Percentiles rank a stretch among this genome's conserved stretches.
phyloP scores from a whole-genome alignment of 2,888 invertebrate genomes.

The Gari tellinella region DNA sequence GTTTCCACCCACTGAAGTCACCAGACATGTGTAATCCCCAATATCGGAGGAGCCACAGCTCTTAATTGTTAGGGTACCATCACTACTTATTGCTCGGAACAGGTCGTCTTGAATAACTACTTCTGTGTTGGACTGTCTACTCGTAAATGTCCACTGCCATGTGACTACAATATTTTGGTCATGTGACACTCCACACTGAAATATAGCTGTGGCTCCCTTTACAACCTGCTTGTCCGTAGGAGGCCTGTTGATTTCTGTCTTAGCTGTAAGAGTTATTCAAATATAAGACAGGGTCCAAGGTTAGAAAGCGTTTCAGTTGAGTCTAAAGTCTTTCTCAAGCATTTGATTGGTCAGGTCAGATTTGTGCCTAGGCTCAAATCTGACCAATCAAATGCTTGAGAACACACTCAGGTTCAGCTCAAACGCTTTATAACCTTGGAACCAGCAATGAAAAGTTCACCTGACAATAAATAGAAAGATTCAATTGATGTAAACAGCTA shows the following conservation, averaged over 20 bases:
- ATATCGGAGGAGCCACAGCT: slow-evolving; percentile 89
- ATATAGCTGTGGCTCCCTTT: slow-evolving; percentile 95
- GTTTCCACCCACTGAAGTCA: slow-evolving; percentile 95
- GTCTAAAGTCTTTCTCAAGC: too few species aligned
- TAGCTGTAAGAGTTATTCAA: too few species aligned
- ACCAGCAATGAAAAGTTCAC: too few species aligned
- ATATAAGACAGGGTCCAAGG: too few species aligned
- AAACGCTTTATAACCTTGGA: too few species aligned
- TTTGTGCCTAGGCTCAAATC: too few species aligned
- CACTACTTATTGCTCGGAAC: slow-evolving; percentile 81
- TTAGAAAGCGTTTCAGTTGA: too few species aligned
- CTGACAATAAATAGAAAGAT: too few species aligned
- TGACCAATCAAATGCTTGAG: too few species aligned
- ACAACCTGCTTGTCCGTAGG: slow-evolving; percentile 95
- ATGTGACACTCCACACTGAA: slow-evolving; percentile 95
- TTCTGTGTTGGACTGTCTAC: slow-evolving; percentile 24
- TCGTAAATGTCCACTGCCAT: slow-evolving; percentile 77
- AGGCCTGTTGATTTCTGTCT: slow-evolving; percentile 96
- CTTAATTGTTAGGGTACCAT: slow-evolving; percentile 93
- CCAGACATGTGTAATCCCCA: slow-evolving; percentile 95
- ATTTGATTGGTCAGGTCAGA: too few species aligned
- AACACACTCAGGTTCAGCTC: too few species aligned
- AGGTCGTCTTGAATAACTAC: slow-evolving; percentile 52
- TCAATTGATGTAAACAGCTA: too few species aligned
- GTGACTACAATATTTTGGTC: slow-evolving; percentile 88